phyloP scores from a whole-genome alignment of 2,888 invertebrate genomes.

The Parthenolecanium corni region DNA sequence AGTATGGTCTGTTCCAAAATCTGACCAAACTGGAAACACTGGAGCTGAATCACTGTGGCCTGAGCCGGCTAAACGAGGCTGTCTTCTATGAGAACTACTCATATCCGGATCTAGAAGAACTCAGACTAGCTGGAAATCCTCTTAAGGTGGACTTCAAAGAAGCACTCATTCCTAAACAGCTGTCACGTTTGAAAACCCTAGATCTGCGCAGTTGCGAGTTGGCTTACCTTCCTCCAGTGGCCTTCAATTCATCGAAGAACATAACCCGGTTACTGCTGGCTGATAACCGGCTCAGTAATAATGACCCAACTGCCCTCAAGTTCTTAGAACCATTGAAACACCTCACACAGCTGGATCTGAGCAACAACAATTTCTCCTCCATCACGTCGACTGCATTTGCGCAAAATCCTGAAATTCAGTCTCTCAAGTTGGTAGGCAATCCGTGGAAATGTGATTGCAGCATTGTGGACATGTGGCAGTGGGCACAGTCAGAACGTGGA shows the following conservation, averaged over 20 bases:
- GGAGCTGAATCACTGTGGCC: conserved; percentile 56
- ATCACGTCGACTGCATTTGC: conserved; percentile 44
- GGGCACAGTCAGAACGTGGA: conserved; percentile 54
- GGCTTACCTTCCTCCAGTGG: conserved; percentile 46
- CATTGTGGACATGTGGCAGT: conserved; percentile 59
- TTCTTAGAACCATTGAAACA: conserved; percentile 47
- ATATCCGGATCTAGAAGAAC: conserved; percentile 52
- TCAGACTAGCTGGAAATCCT: conserved; percentile 57
- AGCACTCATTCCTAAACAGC: conserved; percentile 51
- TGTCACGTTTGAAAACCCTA: conserved; percentile 50
- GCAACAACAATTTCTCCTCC: conserved; percentile 50
- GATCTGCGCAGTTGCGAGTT: conserved; percentile 57
- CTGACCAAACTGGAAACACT: conserved; percentile 53
- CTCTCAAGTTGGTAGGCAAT: conserved; percentile 54
- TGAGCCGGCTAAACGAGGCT: conserved; percentile 51
- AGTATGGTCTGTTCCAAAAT: conserved; percentile 55
- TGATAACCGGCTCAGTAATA: conserved; percentile 45
- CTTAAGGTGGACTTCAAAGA: conserved; percentile 48
- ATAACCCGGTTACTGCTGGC: conserved; percentile 51
- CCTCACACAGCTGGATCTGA: conserved; percentile 50
- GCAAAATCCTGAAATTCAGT: conserved; percentile 48
- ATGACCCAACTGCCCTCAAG: conserved; percentile 39
- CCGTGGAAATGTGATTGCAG: conserved; percentile 58
- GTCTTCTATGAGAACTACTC: conserved; percentile 55
- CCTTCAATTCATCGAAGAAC: conserved; percentile 51